Percentiles rank a stretch among this genome's conserved stretches.
phyloP scores from a whole-genome alignment of 2,888 invertebrate genomes.

The Zootermopsis nevadensis region DNA sequence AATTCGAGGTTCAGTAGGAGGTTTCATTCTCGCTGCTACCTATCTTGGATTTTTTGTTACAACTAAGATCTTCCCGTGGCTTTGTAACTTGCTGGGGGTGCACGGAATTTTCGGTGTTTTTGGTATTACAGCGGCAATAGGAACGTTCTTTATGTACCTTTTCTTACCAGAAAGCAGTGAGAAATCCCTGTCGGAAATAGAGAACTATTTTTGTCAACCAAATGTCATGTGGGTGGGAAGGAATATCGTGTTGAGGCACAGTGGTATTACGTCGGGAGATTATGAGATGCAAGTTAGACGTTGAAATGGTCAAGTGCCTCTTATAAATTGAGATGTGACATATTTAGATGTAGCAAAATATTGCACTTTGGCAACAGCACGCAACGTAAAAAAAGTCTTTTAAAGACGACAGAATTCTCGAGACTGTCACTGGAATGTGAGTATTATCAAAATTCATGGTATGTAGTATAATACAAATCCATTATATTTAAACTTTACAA shows the following conservation, averaged over 20 bases:
- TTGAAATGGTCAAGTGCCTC: not conserved
- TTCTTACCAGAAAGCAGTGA: slow-evolving; percentile 81
- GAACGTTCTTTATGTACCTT: slow-evolving; percentile 74
- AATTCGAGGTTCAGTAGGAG: slow-evolving; percentile 78
- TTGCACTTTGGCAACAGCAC: too few species aligned
- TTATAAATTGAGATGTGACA: too few species aligned
- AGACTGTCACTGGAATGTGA: too few species aligned
- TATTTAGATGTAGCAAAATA: too few species aligned
- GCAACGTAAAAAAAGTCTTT: too few species aligned
- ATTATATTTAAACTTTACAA: too few species aligned
- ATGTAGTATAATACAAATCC: too few species aligned
- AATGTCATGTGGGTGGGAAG: slow-evolving; percentile 62
- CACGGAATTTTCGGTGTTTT: slow-evolving; percentile 78
- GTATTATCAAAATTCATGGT: too few species aligned
- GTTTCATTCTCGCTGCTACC: slow-evolving; percentile 78
- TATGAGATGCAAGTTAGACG: slow-evolving; percentile 25
- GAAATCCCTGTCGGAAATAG: slow-evolving; percentile 77
- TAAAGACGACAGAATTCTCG: too few species aligned
- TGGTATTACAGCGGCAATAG: slow-evolving; percentile 71
- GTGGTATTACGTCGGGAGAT: not conserved
- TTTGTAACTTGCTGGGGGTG: slow-evolving; percentile 66
- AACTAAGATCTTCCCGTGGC: slow-evolving; percentile 75
- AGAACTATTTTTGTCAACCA: slow-evolving; percentile 79
- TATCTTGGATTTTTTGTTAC: slow-evolving; percentile 75
- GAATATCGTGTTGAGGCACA: not conserved